These are phyloP conservation scores for Ophion obscuratus DNA, from an alignment of 2,888 invertebrate species.

Conservation along the genomic window DNA sequence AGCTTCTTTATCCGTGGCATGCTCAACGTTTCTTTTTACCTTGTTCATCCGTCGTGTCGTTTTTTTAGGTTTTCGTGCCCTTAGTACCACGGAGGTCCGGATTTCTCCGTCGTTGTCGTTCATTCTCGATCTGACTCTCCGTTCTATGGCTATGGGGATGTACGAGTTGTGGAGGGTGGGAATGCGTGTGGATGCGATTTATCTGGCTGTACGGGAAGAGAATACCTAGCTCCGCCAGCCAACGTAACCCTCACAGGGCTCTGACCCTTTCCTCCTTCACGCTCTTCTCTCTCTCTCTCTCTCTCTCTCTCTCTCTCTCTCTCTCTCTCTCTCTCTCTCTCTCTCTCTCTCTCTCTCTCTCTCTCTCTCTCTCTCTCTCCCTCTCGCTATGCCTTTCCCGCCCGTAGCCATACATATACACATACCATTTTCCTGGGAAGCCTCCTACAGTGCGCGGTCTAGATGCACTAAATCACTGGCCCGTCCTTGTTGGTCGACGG, in stretches of 20 bases:
- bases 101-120: conserved; percentile 61
- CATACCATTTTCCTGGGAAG: conserved; percentile 70
- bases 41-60: conserved; percentile 36
- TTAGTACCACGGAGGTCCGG: conserved; percentile 37
- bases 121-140: conserved; percentile 56
- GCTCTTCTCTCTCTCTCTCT: conserved; percentile 23
- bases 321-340: no score
- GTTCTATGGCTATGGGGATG: conserved; percentile 54
- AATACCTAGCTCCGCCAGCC: conserved; percentile 57
- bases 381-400: not conserved
- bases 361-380: conserved; percentile 23
- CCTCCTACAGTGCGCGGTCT: conserved; percentile 73
- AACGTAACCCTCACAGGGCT: conserved; percentile 57
- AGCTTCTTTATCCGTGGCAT: conserved; percentile 25
- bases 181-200: conserved; percentile 74
- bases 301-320: conserved; percentile 20
- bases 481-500: conserved; percentile 75
- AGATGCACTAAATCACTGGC: conserved; percentile 80
- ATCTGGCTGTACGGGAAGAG: conserved; percentile 73
- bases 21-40: conserved; percentile 6
- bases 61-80: conserved; percentile 40
- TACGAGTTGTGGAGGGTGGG: conserved; percentile 63
- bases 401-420: conserved; percentile 6
- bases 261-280: conserved; percentile 7
- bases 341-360: conserved; percentile 24